phyloP scores from a whole-genome alignment of 2,888 invertebrate genomes.

The Melanargia galathea region DNA sequence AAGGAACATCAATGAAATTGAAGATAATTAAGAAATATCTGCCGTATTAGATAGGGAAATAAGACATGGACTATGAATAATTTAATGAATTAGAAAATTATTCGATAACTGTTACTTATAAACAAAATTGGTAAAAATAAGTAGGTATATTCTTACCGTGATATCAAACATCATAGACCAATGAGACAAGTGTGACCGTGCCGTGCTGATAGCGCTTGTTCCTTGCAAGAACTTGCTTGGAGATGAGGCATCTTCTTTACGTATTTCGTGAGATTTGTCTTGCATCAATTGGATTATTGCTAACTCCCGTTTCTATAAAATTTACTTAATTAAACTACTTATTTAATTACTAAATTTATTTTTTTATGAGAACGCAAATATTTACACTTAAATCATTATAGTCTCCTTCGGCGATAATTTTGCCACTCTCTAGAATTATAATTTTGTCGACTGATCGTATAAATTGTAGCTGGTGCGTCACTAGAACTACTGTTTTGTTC shows the following conservation, averaged over 20 bases:
- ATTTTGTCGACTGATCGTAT: slow-evolving; percentile 85
- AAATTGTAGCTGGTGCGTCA: slow-evolving; percentile 93
- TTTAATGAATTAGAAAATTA: neutral
- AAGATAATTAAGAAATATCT: neutral
- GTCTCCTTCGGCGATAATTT: slow-evolving; percentile 61
- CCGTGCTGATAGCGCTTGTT: slow-evolving; percentile 59
- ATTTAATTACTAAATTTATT: neutral
- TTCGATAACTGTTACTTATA: too few species aligned
- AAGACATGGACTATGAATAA: too few species aligned
- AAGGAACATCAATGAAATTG: neutral
- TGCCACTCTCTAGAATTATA: slow-evolving; percentile 70
- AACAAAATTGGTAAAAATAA: too few species aligned
- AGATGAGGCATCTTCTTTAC: slow-evolving; percentile 54
- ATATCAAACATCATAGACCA: slow-evolving; percentile 60
- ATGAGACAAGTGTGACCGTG: slow-evolving; percentile 54
- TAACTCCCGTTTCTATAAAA: slow-evolving; percentile 57
- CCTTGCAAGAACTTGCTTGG: slow-evolving; percentile 44
- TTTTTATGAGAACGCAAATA: slow-evolving; percentile 21
- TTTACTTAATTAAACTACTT: neutral
- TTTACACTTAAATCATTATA: slow-evolving; percentile 67
- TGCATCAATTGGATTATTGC: slow-evolving; percentile 68
- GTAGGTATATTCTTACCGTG: slow-evolving; percentile 50
- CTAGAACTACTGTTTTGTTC: slow-evolving; percentile 87
- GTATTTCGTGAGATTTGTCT: slow-evolving; percentile 62
- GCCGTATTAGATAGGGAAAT: too few species aligned